These are phyloP conservation scores for Chaetophractus vellerosus DNA, from an alignment of 2,797 vertebrate genomes.

Conservation along the genomic window DNA sequence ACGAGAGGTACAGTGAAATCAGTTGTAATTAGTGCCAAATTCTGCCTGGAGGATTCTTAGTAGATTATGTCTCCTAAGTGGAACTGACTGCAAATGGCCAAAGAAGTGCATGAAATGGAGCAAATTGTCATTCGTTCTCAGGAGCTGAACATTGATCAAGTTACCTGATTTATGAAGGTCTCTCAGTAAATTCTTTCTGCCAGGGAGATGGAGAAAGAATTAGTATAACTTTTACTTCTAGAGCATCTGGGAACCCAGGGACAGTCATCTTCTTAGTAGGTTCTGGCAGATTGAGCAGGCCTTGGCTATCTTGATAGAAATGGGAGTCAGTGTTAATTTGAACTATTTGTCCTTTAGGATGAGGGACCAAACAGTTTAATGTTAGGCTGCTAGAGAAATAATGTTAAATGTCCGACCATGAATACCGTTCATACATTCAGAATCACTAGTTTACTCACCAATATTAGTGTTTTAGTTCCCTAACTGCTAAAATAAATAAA, in stretches of 20 bases:
- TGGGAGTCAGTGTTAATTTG: not conserved
- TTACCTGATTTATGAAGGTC: constrained; percentile 38
- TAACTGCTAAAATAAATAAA: no score
- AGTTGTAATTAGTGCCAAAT: not conserved
- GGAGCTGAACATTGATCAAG: not conserved
- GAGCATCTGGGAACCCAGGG: not conserved
- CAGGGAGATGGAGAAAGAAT: not conserved
- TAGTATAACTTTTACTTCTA: not conserved
- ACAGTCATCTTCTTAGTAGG: not conserved
- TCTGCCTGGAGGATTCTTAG: not conserved
- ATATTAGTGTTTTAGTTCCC: not conserved
- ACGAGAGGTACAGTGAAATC: not conserved
- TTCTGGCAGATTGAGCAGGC: not conserved
- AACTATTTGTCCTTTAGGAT: not conserved
- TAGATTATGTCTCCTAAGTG: not conserved
- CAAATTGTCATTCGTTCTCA: not conserved
- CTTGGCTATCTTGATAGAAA: not conserved
- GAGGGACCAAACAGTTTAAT: not conserved
- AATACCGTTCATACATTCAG: not conserved
- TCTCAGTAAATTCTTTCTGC: constrained; percentile 13
- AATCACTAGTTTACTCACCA: not conserved
- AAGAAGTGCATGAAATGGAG: not conserved
- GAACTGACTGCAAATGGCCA: not conserved
- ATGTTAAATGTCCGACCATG: no score
- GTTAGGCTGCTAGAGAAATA: not conserved